Base-by-base conservation (phyloP, 2,113 vertebrate genomes). In the Bubalus kerabau region DNA sequence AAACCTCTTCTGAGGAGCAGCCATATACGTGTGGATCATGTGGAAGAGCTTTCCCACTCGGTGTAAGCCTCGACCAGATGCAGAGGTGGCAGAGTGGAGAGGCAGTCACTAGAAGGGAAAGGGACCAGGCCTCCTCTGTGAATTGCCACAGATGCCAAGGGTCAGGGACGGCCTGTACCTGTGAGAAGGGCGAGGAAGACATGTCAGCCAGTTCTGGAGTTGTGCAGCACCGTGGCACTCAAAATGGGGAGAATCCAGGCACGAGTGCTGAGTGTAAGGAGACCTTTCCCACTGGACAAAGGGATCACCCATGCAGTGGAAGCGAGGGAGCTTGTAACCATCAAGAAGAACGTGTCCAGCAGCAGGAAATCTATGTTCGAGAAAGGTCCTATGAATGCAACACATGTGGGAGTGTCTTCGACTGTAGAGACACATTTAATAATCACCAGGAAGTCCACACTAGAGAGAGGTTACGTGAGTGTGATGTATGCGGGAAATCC, bases 41-140 rank as follows among this genome's bases (percentile, higher is more conserved):
- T 50, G 90, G 46, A 23, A 90, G 52, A 95, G 5, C 19, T 32
- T 91, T 90, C 17, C 40, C 50, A 46, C 24, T 94, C 80, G 59
- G 2, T 82, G 50, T 40, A 80, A 67, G 17, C 46, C 7, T 0
- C 82, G 43, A 60, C 21, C 8, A 60, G n/a, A 74, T 36, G 6
- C 43, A 6, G 5, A 36, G 17, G 14, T 36, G 62, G 26, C 11
- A 46, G 16, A 94, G 7, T 89, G 11, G 8, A 88, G 17, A 83
- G 30, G 48, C 30, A 32, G 16, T 11, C 11, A 9, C 40, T 76
- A 11, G 26, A 43, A 84, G 7, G 2, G 3, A 83, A 74, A 57
- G 80, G 1, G 28, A 16, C 21, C 76, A 50, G 23, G 6, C 8
- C 17, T 56, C 74, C 1, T 40, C n/a, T 50, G 48, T 76, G 48